Evolutionary conservation across 2,797 vertebrate species (phyloP).

Genomic region (Lutra lutra): DNA sequence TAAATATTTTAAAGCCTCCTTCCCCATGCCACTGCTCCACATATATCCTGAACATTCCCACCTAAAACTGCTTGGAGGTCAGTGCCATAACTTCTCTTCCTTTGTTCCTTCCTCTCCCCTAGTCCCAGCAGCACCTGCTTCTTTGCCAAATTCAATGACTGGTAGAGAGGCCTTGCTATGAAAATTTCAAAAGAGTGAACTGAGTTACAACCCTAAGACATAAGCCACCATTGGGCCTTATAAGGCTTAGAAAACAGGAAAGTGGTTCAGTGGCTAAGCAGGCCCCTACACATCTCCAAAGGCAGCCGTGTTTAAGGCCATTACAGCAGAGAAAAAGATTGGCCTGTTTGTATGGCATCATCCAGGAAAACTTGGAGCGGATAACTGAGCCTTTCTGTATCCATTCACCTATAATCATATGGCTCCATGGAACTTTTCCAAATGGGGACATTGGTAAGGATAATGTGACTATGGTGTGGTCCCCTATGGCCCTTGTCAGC

Average conservation of each 20-base stretch:
- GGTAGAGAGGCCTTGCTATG: not conserved
- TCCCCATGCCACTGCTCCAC: not conserved
- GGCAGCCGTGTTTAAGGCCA: not conserved
- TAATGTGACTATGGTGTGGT: not conserved
- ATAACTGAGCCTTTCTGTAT: not conserved
- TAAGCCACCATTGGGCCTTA: not conserved
- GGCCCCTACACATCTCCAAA: not conserved
- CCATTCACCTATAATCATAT: not conserved
- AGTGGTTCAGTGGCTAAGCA: not conserved
- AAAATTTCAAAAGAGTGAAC: not conserved
- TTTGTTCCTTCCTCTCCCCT: not conserved
- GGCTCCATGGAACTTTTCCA: constrained; percentile 8
- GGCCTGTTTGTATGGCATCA: not conserved
- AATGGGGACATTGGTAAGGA: not conserved
- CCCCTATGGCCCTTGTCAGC: not conserved
- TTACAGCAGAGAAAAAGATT: not conserved
- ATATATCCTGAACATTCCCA: not conserved
- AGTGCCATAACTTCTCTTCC: not conserved
- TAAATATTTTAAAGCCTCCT: not conserved
- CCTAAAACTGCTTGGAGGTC: not conserved
- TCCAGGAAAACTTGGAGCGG: not conserved
- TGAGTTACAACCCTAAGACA: not conserved
- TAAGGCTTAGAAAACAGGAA: not conserved
- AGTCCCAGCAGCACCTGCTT: not conserved
- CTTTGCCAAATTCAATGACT: not conserved